Percentiles rank a stretch among this genome's conserved stretches.
phyloP scores from a whole-genome alignment of 2,113 vertebrate species.

The Xiphias gladius region DNA sequence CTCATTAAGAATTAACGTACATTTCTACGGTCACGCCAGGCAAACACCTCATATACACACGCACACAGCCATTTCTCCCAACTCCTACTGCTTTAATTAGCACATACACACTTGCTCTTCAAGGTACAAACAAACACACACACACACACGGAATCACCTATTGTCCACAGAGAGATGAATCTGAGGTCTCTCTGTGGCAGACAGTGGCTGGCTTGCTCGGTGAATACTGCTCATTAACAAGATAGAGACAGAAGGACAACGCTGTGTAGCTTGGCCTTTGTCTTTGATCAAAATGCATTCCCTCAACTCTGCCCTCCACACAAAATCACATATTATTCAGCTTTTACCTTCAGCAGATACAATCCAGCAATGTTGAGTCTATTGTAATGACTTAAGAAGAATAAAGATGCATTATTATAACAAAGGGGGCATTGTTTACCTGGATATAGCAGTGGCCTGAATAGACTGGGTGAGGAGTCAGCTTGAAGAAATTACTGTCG shows the following conservation, averaged over 20 bases:
- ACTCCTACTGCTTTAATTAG: conserved; percentile 84
- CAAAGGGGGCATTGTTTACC: conserved; percentile 78
- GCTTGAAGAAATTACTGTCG: conserved; percentile 75
- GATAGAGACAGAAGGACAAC: conserved; percentile 82
- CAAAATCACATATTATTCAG: conserved; percentile 80
- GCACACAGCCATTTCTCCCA: conserved; percentile 62
- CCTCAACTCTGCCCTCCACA: conserved; percentile 72
- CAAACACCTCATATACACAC: conserved; percentile 74
- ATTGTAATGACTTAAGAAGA: conserved; percentile 78
- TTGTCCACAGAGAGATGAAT: conserved; percentile 86
- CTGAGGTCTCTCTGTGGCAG: conserved; percentile 84
- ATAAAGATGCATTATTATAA: conserved; percentile 77
- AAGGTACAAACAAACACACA: conserved; percentile 73
- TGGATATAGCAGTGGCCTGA: conserved; percentile 69
- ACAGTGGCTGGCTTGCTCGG: conserved; percentile 76
- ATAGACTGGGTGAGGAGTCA: conserved; percentile 75
- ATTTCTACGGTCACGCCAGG: conserved; percentile 82
- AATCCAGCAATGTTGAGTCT: conserved; percentile 58
- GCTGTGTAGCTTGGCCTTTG: conserved; percentile 82
- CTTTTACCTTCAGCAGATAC: conserved; percentile 78
- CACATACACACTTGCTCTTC: conserved; percentile 71
- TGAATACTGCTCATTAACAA: conserved; percentile 84
- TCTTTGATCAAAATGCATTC: conserved; percentile 82
- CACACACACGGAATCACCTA: conserved; percentile 75
- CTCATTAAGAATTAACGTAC: conserved; percentile 90